Evolutionary conservation across 2,113 vertebrate genomes (phyloP), one percentile per base, ranked within the genome.

Genomic region (Capreolus pygargus): DNA sequence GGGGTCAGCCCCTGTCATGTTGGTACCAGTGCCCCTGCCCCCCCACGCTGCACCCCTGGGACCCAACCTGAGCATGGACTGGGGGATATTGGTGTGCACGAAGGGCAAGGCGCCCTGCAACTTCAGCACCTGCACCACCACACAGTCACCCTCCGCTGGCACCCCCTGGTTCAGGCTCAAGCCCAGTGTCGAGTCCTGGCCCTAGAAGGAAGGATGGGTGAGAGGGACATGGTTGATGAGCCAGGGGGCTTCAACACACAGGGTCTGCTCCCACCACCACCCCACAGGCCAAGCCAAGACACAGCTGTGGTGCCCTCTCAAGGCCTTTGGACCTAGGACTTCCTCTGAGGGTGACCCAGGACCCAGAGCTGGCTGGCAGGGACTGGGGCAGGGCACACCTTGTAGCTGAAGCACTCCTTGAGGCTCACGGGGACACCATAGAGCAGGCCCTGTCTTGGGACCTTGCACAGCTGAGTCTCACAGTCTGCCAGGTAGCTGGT

Each of bases 51-150:
- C 5, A 2, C 28, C 27, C 54, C 39, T 0, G 25, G 90, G 17
- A 57, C 89, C 95, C 98, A 98, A 99, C 99, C 96, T 99, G 57
- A 99, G 74, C 78, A 99, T 98, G 89, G 99, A 99, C 98, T 99
- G 99, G 5, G 99, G 99, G 52, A 99, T 12, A 15, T 99, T 99
- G 97, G 99, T 99, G 98, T 99, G 99, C 96, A 99, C 99, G 78
- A 99, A 99, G 0, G 99, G 99, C 98, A 99, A 98, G 0, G 99
- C 99, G 2, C 99, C 99, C 97, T 99, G 99, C 95, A 98, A 99
- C 99, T 99, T 99, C 96, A 99, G 98, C 89, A 99, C 99, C 94
- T 99, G 98, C 21, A 99, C 99, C 88, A 99, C 14, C 90, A 99
- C 99, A 0, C 99, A 98, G 98, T 99, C 99, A 10, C 97, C 95